Evolutionary conservation across 2,113 vertebrate species (phyloP).

Genomic region (Oenanthe melanoleuca): DNA sequence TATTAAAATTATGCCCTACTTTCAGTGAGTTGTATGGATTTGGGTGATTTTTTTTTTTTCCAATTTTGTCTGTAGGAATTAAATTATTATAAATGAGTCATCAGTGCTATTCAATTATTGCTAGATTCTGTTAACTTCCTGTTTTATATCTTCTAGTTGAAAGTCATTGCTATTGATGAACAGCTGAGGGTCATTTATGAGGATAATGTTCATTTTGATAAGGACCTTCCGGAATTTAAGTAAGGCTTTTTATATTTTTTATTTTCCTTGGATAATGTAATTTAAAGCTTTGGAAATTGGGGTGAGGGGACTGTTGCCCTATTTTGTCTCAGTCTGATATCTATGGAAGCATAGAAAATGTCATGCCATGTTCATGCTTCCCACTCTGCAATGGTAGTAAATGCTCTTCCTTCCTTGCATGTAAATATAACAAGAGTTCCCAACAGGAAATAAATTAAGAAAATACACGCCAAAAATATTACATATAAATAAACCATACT

Average conservation of each 20-base stretch:
- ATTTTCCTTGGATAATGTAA: not conserved
- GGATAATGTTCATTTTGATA: constrained; percentile 88
- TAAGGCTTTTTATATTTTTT: constrained; percentile 58
- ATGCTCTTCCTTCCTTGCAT: not conserved
- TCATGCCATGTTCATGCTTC: not conserved
- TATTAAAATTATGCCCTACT: not conserved
- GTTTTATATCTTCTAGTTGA: constrained; percentile 80
- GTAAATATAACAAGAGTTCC: not conserved
- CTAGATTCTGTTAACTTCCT: not conserved
- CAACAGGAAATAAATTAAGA: not conserved
- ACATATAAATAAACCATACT: fast-evolving
- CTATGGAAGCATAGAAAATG: not conserved
- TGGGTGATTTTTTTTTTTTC: not conserved
- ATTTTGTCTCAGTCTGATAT: not conserved
- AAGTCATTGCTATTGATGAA: constrained; percentile 86
- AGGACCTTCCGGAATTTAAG: constrained; percentile 89
- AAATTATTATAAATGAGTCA: not conserved
- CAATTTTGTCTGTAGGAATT: not conserved
- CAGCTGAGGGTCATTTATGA: constrained; percentile 83
- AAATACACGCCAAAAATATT: not conserved
- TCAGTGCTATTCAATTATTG: not conserved
- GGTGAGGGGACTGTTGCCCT: not conserved
- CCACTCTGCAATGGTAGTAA: not conserved
- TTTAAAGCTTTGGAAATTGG: not conserved
- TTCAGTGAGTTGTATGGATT: not conserved